phyloP scores from a whole-genome alignment of 2,797 vertebrate species.

The Gouania willdenowi region DNA sequence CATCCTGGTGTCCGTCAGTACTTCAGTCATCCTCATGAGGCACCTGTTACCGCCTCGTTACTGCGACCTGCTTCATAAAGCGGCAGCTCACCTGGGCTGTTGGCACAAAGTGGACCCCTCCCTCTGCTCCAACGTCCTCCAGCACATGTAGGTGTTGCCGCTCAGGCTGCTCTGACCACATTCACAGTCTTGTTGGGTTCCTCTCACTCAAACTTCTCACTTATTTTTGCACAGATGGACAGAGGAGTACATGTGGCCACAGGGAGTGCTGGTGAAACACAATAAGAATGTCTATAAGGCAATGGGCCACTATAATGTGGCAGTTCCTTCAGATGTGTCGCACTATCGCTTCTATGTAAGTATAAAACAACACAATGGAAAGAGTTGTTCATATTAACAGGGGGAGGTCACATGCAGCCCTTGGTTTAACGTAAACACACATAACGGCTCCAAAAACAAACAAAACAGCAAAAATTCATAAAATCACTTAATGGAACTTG shows the following conservation, averaged over 20 bases:
- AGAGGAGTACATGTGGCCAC: conserved; percentile 98
- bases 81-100: conserved; percentile 94
- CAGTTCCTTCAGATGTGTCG: conserved; percentile 94
- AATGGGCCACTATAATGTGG: conserved; percentile 96
- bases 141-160: conserved; percentile 86
- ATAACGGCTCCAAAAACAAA: too few species aligned
- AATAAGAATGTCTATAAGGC: conserved; percentile 99
- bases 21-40: conserved; percentile 93
- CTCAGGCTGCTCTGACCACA: too few species aligned
- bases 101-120: conserved; percentile 98
- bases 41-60: conserved; percentile 92
- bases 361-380: too few species aligned
- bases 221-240: conserved; percentile 87
- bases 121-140: conserved; percentile 94
- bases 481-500: too few species aligned
- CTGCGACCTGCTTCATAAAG: conserved; percentile 96
- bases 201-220: too few species aligned
- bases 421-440: too few species aligned
- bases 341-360: conserved; percentile 99
- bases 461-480: too few species aligned
- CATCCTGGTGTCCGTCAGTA: conserved; percentile 95
- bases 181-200: too few species aligned
- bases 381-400: too few species aligned
- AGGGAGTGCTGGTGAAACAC: conserved; percentile 96
- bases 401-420: too few species aligned